A percentile compares a stretch with the other conserved stretches of the same genome.
phyloP scores from a whole-genome alignment of 2,113 vertebrate species.

The Neomonachus schauinslandi region DNA sequence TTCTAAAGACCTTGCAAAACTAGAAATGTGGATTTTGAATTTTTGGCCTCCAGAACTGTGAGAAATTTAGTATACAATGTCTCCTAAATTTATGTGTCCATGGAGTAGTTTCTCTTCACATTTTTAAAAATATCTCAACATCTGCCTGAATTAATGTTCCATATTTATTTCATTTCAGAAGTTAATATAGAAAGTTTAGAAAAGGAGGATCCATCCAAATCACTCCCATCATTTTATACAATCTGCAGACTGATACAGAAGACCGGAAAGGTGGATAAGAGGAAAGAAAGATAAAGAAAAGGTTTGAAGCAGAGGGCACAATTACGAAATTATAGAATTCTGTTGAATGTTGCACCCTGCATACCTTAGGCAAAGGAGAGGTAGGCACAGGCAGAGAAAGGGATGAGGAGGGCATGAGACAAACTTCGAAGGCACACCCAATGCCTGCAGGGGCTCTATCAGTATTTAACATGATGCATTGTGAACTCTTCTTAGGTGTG shows the following conservation, averaged over 20 bases:
- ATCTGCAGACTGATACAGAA: neutral
- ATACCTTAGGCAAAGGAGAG: neutral
- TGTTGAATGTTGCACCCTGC: neutral
- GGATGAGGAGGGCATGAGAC: neutral
- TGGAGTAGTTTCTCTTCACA: neutral
- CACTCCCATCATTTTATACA: neutral
- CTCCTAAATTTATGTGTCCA: neutral
- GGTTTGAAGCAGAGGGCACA: neutral
- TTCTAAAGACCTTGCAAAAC: conserved; percentile 5
- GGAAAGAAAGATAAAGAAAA: neutral
- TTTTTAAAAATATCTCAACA: neutral
- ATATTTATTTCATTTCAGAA: neutral
- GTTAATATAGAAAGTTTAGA: neutral
- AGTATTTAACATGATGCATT: neutral
- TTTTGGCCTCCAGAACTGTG: neutral
- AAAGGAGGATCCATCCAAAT: neutral
- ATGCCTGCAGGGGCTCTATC: neutral
- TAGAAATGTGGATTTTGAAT: neutral
- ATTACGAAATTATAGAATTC: neutral
- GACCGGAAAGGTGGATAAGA: neutral
- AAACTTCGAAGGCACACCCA: neutral
- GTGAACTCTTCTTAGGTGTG: neutral
- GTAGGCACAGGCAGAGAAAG: neutral
- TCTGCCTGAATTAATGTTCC: neutral
- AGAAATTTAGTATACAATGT: neutral